A percentile compares a stretch with the other conserved stretches of the same genome.
Evolutionary conservation across 2,888 invertebrate genomes (phyloP).

Genomic region (Polietes domitor): DNA sequence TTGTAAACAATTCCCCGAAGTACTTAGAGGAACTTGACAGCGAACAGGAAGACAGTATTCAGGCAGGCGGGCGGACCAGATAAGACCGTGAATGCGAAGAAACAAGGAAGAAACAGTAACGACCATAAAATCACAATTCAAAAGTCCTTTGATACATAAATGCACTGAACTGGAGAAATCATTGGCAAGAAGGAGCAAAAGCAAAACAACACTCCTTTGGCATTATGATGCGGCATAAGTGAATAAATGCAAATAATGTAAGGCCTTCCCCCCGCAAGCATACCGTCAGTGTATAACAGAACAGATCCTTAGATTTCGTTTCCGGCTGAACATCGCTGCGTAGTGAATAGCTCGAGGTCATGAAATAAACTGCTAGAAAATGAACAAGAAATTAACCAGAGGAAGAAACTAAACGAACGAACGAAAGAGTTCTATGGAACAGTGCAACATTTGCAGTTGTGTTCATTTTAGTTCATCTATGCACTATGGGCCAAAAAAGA

Average conservation of each 20-base stretch:
- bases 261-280: not conserved
- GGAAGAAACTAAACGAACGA: not conserved
- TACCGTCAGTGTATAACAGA: too few relatives aligned
- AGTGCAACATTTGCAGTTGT: too few relatives aligned
- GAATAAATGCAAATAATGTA: constrained; percentile 20
- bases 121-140: constrained; percentile 12
- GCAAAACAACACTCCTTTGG: not conserved
- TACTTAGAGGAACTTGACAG: constrained; percentile 8
- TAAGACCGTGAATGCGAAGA: not conserved
- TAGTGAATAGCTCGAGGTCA: not conserved
- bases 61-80: not conserved
- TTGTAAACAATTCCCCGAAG: not conserved
- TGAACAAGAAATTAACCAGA: constrained; percentile 1
- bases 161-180: constrained; percentile 9
- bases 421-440: too few relatives aligned
- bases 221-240: not conserved
- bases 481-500: too few relatives aligned
- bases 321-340: too few relatives aligned
- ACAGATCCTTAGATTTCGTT: not conserved
- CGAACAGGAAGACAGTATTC: not conserved
- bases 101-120: not conserved
- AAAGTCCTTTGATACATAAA: constrained; percentile 22
- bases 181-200: constrained; percentile 1
- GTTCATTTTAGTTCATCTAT: too few relatives aligned
- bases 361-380: not conserved